Evolutionary conservation across 2,797 vertebrate species (phyloP).

Genomic region (Cetoscarus ocellatus): DNA sequence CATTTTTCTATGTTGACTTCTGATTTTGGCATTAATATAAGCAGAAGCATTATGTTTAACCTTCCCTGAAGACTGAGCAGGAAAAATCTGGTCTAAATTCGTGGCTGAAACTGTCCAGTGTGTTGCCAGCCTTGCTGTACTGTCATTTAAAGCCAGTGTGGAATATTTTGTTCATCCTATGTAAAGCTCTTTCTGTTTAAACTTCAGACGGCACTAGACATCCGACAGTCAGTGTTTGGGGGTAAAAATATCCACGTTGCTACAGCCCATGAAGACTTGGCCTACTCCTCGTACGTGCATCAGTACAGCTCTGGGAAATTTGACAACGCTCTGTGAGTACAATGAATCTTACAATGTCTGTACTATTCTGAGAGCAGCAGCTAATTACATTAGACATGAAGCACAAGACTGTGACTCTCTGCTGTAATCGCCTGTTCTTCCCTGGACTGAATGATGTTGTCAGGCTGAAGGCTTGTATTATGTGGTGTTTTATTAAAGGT

Average conservation of each 20-base stretch:
- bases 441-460: not conserved
- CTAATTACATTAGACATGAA: conserved; percentile 41
- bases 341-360: not conserved
- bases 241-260: conserved; percentile 99
- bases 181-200: not conserved
- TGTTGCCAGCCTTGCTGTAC: too few relatives aligned
- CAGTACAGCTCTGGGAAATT: conserved; percentile 99
- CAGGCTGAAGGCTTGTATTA: not conserved
- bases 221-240: conserved; percentile 98
- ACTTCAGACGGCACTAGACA: conserved; percentile 94
- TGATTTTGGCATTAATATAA: not conserved
- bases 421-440: conserved; percentile 8
- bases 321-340: conserved; percentile 97
- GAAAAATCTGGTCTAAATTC: too few relatives aligned
- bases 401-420: conserved; percentile 23
- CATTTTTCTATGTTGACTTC: not conserved
- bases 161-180: not conserved
- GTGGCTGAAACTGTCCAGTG: too few relatives aligned
- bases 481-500: not conserved
- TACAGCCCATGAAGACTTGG: conserved; percentile 97
- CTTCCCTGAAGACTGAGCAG: too few relatives aligned
- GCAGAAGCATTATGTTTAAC: too few relatives aligned
- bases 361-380: conserved; percentile 12
- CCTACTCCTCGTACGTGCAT: conserved; percentile 98
- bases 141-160: not conserved